Evolutionary conservation across 2,113 vertebrate species (phyloP), one percentile per base, ranked within the genome.

Genomic region (Cygnus atratus): DNA sequence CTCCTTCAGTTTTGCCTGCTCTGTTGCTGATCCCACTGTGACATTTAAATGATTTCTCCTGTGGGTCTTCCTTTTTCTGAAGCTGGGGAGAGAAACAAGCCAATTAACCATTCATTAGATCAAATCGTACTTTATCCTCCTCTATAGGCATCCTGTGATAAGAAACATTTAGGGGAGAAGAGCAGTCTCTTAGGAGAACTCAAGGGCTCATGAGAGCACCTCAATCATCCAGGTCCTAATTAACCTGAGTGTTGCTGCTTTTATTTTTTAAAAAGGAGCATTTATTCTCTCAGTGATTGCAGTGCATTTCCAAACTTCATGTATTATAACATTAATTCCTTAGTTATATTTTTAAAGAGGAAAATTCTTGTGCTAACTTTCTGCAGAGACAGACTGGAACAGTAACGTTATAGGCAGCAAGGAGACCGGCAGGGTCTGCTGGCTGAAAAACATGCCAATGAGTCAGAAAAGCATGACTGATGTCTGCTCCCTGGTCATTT

Each of bases 381-480:
- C 58, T 48, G 58, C 37, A 75, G 65, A 87, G 95, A 70, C 73
- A 61, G 66, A 75, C 20, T 2, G 2, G 17, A 55, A 70, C 14
- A 87, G 29, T 44, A 88, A 35, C 39, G 31, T 39, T 93, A 77
- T 37, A 71, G 68, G n/a, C 75, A 86, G 55, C 19, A 57, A 58
- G 52, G 57, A 84, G 29, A 70, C 63, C 41, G 31, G 65, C 91
- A 7, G 37, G 46, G 22, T 43, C 28, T 50, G n/a, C 67, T 55
- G 62, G 67, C 81, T 76, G 74, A n/a, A 93, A 93, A 92, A 87
- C 62, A 83, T 24, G 67, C 87, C 87, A 93, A 4, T 89, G 87
- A 92, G 52, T 95, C 93, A 97, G 71, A 94, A 84, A 71, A 84
- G 29, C 70, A 87, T 67, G 71, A 92, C 92, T 63, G 46, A 18